Percentiles rank a stretch among this genome's conserved stretches.
Evolutionary conservation across 1,140 invertebrate species (phyloP).

Genomic region (Camponotus pennsylvanicus): DNA sequence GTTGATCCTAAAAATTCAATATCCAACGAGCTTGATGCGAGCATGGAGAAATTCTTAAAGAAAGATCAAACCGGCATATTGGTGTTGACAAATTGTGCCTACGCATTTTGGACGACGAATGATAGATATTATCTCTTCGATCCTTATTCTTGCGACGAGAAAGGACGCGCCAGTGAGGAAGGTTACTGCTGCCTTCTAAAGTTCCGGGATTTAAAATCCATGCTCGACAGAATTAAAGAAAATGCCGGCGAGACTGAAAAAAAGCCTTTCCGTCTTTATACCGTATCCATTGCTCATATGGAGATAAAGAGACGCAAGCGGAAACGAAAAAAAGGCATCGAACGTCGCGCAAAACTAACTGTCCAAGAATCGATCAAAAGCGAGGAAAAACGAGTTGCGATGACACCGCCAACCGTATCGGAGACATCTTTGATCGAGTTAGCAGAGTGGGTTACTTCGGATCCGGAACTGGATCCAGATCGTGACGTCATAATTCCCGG

Average conservation of each 20-base stretch:
- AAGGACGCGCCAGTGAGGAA: conserved; percentile 62
- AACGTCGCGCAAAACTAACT: conserved; percentile 34
- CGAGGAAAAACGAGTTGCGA: not conserved
- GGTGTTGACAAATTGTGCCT: conserved; percentile 77
- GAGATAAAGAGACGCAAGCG: conserved; percentile 62
- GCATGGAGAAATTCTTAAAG: conserved; percentile 71
- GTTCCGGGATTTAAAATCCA: conserved; percentile 67
- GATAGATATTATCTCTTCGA: conserved; percentile 80
- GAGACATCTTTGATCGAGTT: conserved; percentile 78
- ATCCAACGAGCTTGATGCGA: conserved; percentile 64
- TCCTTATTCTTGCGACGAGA: conserved; percentile 81
- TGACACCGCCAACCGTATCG: not conserved
- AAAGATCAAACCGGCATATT: conserved; percentile 81
- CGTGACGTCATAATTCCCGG: conserved; percentile 64
- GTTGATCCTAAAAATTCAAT: conserved; percentile 75
- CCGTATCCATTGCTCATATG: conserved; percentile 77
- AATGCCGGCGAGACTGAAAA: conserved; percentile 68
- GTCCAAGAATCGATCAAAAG: not conserved
- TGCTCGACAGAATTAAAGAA: conserved; percentile 74
- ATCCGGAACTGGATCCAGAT: conserved; percentile 43
- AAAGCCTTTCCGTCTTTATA: conserved; percentile 78
- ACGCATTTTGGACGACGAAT: conserved; percentile 79
- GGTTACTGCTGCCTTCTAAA: conserved; percentile 78
- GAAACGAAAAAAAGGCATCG: conserved; percentile 44
- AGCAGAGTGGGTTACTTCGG: conserved; percentile 71